These are phyloP conservation scores for Apostichopus japonicus DNA, from an alignment of 35 echinoderm and acorn worm genomes.

Conservation along the genomic window DNA sequence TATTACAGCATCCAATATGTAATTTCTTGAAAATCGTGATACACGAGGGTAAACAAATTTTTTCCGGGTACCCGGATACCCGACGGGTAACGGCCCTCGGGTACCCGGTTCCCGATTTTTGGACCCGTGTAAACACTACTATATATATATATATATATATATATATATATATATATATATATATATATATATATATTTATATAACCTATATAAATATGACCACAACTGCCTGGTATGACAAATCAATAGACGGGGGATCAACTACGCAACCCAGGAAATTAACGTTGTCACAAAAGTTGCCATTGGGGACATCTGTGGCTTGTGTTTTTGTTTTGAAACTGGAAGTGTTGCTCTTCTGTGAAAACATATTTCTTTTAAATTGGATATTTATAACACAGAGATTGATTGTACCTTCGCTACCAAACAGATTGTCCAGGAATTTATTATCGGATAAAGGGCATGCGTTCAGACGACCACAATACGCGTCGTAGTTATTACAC, in stretches of 20 bases:
- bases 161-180: no score
- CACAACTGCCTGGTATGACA: no score
- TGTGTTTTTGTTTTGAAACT: neutral
- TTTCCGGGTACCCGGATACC: no score
- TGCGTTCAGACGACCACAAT: neutral
- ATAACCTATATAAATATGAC: no score
- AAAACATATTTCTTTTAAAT: constrained; percentile 13
- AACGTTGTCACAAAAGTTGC: neutral
- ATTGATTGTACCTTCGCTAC: neutral
- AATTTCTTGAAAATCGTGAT: no score
- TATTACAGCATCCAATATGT: no score
- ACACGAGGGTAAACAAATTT: no score
- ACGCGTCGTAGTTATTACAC: neutral
- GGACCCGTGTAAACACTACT: no score
- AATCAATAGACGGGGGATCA: neutral
- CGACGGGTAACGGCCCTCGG: no score
- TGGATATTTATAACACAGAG: constrained; percentile 5
- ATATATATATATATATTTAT: no score
- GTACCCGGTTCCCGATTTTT: no score
- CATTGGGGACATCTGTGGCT: constrained; percentile 8
- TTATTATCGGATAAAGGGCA: neutral
- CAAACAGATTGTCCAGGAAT: neutral
- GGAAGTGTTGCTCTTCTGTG: neutral
- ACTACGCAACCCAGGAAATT: neutral
- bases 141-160: no score